Evolutionary conservation across 2,797 vertebrate species (phyloP).

Genomic region (Oryzias dopingdopingensis): DNA sequence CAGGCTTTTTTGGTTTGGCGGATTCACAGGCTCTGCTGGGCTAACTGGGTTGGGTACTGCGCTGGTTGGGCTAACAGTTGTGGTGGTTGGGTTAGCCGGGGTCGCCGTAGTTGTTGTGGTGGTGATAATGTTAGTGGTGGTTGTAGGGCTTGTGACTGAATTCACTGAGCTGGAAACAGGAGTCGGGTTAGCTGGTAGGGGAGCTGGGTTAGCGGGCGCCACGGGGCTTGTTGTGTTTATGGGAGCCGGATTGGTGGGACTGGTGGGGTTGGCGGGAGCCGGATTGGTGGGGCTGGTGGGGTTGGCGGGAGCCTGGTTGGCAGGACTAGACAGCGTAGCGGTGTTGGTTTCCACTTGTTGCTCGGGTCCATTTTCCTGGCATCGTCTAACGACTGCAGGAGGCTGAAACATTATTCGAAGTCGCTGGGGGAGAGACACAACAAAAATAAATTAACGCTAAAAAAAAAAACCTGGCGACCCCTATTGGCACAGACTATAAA

Average conservation of each 20-base stretch:
- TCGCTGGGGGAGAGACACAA: slow-evolving; percentile 75
- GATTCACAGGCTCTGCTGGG: slow-evolving; percentile 56
- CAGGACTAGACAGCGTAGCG: slow-evolving; percentile 58
- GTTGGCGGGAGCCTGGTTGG: slow-evolving; percentile 46
- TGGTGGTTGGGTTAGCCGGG: slow-evolving; percentile 41
- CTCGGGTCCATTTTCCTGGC: slow-evolving; percentile 90
- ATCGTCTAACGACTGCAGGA: slow-evolving; percentile 79
- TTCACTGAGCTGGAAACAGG: slow-evolving; percentile 54
- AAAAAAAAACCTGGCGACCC: background rate
- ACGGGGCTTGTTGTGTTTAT: slow-evolving; percentile 50
- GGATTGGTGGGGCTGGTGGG: slow-evolving; percentile 44
- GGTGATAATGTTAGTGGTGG: slow-evolving; percentile 39
- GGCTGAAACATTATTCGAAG: slow-evolving; percentile 94
- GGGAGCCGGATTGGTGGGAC: slow-evolving; percentile 42
- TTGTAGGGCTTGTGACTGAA: slow-evolving; percentile 51
- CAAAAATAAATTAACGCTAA: background rate
- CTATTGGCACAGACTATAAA: background rate
- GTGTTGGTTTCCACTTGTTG: slow-evolving; percentile 85
- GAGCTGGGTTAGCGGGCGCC: slow-evolving; percentile 36
- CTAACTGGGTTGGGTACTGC: slow-evolving; percentile 51
- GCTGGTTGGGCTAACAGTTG: slow-evolving; percentile 63
- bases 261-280: slow-evolving; percentile 33
- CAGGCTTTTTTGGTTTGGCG: slow-evolving; percentile 61
- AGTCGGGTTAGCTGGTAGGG: slow-evolving; percentile 32
- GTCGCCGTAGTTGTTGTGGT: slow-evolving; percentile 27